Evolutionary conservation across 2,113 vertebrate genomes (phyloP), one percentile per base, ranked within the genome.

Genomic region (Leptocoma aspasia): DNA sequence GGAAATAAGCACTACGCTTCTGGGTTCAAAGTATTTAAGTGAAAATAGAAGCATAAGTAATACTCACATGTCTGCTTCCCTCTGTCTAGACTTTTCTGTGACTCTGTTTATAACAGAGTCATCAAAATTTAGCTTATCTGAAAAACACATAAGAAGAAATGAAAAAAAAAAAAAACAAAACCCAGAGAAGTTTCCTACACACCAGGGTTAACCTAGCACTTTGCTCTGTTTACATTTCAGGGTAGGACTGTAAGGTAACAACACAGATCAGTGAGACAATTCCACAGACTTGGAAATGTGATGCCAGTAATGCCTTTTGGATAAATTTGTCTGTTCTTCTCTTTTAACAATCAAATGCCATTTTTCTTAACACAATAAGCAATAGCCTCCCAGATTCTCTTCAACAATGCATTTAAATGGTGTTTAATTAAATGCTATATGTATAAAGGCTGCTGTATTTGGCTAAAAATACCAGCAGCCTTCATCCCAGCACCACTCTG

Each of bases 31-130:
- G n/a, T 45, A 86, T 31, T 61, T 42, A 53, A 78, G 26, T 37
- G 14, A 88, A 89, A 94, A 72, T 1, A 72, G 61, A 91, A 69
- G 17, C 22, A 31, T 1, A 2, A 86, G 30, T 28, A 71, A 82
- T 96, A 98, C 98, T 98, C 86, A 98, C 98, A 98, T 97, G 54
- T 98, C 98, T 92, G 98, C 97, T 86, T 98, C 98, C 92, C 97
- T 98, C 79, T 98, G 98, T 56, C 98, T 97, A 50, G 96, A 98
- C 77, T 98, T 98, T 85, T 98, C 98, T 9, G 98, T 97, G 88
- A 98, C 97, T 98, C 97, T 97, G 94, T 98, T 98, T 94, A 98
- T 98, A 93, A 98, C 97, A 1, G 98, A 98, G 66, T 98, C 98
- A 92, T 98, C 98, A 94, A 98, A 97, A 95, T 97, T 97, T 31